Percentiles rank a stretch among this genome's conserved stretches.
Conservation (phyloP, 1,140 invertebrate genomes). For the Heliothis virescens region DNA sequence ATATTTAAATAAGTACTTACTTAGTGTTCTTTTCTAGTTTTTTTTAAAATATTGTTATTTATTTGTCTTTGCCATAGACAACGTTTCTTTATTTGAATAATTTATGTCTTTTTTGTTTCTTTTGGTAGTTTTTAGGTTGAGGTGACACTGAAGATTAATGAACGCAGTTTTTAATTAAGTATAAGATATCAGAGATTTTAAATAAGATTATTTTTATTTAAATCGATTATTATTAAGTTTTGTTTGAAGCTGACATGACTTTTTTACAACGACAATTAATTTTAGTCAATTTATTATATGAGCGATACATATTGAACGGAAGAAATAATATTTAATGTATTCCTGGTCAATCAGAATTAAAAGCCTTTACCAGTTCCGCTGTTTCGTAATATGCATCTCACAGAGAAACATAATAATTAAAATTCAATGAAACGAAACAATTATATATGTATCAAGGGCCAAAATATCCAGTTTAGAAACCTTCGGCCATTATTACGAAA, state of each 20-base stretch:
- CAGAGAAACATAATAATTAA: slow-evolving; percentile 3
- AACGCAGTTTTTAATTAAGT: slow-evolving; percentile 1
- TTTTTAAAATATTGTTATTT: neutral
- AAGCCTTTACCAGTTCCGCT: neutral
- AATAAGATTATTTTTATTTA: neutral
- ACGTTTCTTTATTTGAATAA: neutral
- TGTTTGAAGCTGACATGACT: no score
- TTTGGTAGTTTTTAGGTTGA: neutral
- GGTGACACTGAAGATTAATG: neutral
- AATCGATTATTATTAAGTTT: neutral
- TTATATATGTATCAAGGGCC: neutral
- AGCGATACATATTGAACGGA: neutral
- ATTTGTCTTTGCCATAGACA: neutral
- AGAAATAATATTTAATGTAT: no score
- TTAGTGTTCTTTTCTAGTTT: slow-evolving; percentile 11
- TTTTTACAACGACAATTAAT: no score
- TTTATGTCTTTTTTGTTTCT: slow-evolving; percentile 16
- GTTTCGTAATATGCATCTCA: neutral
- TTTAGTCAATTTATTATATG: no score
- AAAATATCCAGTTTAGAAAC: slow-evolving; percentile 2
- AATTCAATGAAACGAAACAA: slow-evolving; percentile 1
- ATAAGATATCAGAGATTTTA: neutral
- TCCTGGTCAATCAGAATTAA: neutral
- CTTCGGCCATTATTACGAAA: slow-evolving; percentile 5
- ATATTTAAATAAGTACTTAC: slow-evolving; percentile 1